Evolutionary conservation across 2,888 invertebrate genomes (phyloP).

Genomic region (Mythimna lalbum): DNA sequence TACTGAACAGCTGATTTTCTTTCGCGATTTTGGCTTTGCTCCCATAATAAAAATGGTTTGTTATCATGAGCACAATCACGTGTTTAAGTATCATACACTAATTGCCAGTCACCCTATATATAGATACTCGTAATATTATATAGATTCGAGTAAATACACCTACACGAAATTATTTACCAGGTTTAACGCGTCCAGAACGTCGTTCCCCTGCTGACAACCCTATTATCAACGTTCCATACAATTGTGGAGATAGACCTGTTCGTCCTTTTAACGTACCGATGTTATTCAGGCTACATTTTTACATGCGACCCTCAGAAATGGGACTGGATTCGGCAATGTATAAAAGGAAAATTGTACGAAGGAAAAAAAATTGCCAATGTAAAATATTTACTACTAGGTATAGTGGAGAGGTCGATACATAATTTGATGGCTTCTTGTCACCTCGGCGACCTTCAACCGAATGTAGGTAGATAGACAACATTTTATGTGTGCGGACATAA

Average conservation of each 20-base stretch:
- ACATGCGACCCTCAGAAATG: slow-evolving; percentile 49
- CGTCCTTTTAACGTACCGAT: slow-evolving; percentile 48
- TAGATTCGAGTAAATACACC: slow-evolving; percentile 5
- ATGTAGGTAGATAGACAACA: slow-evolving; percentile 52
- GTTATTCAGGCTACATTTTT: slow-evolving; percentile 52
- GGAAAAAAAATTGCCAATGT: slow-evolving; percentile 52
- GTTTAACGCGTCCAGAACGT: slow-evolving; percentile 15
- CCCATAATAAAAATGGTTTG: too few relatives aligned
- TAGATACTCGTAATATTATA: too few relatives aligned
- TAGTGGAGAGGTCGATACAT: slow-evolving; percentile 56
- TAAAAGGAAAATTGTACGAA: slow-evolving; percentile 47
- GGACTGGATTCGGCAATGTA: slow-evolving; percentile 40
- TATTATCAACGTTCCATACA: slow-evolving; percentile 45
- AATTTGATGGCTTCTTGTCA: slow-evolving; percentile 69
- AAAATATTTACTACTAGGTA: slow-evolving; percentile 63
- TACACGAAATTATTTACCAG: slow-evolving; percentile 20
- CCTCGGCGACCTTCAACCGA: slow-evolving; percentile 60
- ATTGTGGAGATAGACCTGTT: slow-evolving; percentile 42
- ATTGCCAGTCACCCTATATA: too few relatives aligned
- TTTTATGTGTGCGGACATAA: slow-evolving; percentile 60
- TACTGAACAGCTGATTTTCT: too few relatives aligned
- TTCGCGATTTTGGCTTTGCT: too few relatives aligned
- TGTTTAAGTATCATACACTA: too few relatives aligned
- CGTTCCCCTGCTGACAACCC: slow-evolving; percentile 37
- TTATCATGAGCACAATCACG: too few relatives aligned